Conservation (phyloP, 2,888 invertebrate genomes). For the Ormyrus pomaceus region DNA sequence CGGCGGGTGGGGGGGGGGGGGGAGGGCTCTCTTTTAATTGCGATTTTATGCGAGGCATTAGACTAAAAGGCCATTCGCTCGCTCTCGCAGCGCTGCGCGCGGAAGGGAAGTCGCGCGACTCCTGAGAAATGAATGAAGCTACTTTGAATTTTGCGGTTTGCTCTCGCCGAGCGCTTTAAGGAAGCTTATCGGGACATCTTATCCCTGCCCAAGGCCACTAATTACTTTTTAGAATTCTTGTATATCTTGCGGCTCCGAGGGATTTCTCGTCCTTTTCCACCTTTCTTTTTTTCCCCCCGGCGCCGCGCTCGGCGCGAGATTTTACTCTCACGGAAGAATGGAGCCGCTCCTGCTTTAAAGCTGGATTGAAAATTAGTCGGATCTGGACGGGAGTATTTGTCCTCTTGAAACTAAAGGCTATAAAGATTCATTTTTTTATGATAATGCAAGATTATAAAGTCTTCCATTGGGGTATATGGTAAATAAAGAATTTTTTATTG, state of each 20-base stretch:
- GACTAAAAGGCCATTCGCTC: slow-evolving; percentile 67
- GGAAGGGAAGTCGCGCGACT: slow-evolving; percentile 33
- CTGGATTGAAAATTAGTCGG: slow-evolving; percentile 44
- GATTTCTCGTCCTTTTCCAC: not conserved
- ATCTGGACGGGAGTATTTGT: slow-evolving; percentile 37
- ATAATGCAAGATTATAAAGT: too few relatives aligned
- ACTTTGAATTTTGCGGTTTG: slow-evolving; percentile 56
- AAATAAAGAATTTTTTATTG: too few relatives aligned
- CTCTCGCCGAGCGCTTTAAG: slow-evolving; percentile 23
- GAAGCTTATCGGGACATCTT: slow-evolving; percentile 57
- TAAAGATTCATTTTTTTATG: too few relatives aligned
- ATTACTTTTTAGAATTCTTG: slow-evolving; percentile 57
- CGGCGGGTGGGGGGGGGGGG: not conserved
- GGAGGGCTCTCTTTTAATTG: slow-evolving; percentile 64
- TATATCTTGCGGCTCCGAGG: slow-evolving; percentile 25
- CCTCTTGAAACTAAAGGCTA: not conserved
- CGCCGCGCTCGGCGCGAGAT: not conserved
- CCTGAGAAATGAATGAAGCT: slow-evolving; percentile 50
- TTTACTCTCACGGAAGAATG: not conserved
- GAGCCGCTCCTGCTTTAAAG: slow-evolving; percentile 24
- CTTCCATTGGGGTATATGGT: too few relatives aligned
- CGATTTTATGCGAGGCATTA: slow-evolving; percentile 68
- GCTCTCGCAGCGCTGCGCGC: not conserved
- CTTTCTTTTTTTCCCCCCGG: not conserved
- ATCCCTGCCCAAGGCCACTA: slow-evolving; percentile 42